Evolutionary conservation across 2,888 invertebrate genomes (phyloP), one percentile per base, ranked within the genome.

Genomic region (Ennomos erosarius): DNA sequence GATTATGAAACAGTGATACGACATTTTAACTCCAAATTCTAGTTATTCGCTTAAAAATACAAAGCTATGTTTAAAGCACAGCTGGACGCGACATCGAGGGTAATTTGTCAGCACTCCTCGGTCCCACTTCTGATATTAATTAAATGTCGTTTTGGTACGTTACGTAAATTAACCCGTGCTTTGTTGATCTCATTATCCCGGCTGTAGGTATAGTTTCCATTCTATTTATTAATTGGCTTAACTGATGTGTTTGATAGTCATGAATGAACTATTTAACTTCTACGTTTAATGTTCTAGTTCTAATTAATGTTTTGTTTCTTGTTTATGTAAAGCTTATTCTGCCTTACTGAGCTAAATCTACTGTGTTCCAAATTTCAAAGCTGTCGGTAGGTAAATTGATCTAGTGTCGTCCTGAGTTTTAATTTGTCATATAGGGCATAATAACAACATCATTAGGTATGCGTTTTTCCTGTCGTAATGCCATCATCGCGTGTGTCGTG

Each of bases 111-210:
- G 64, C 75, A 71, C 75, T 76, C 70, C 74, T 76, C 72, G 68
- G 70, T 42, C 62, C 74, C 78, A 82, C 82, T 87, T 76, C 69
- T 78, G 79, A 82, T 82, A 88, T 89, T 87, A 89, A 89, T 90
- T 88, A 88, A 88, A 87, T 78, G 85, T 82, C 84, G 83, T 86
- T 85, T 86, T 75, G 78, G 74, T 69, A 73, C 69, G 55, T 78
- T 77, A 79, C 71, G 71, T 76, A 76, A 84, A 85, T 86, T 83
- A 83, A 81, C 77, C 78, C 79, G 73, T 55, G 64, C 48, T 51
- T 60, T 60, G 59, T 55, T 60, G 55, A 55, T 50, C 59, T 60
- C 55, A 52, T 59, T 55, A 55, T 40, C 9, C 34, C 39, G 36
- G 44, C 5, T 45, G 50, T 46, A 39, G 3, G 12, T 36, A 55